Evolutionary conservation across 2,113 vertebrate genomes (phyloP).

Genomic region (Cyphomyrus discorhynchus): DNA sequence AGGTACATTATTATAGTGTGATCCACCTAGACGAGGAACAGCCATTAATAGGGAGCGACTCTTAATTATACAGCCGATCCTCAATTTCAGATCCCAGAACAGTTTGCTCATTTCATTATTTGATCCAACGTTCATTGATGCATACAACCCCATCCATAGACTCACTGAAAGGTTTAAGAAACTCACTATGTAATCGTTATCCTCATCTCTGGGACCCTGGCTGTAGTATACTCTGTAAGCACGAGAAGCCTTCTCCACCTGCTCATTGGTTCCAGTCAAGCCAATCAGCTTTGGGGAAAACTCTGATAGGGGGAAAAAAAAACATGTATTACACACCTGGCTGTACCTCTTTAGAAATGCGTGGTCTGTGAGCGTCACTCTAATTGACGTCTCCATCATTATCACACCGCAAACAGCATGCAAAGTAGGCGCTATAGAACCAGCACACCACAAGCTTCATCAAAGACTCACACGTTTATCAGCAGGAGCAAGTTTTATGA

Average conservation of each 20-base stretch:
- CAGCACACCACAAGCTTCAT: not conserved
- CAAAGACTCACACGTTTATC: not conserved
- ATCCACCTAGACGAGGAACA: conserved; percentile 70
- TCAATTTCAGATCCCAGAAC: not conserved
- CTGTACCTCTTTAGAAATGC: not conserved
- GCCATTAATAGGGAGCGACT: not conserved
- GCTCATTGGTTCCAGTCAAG: conserved; percentile 71
- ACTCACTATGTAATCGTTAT: conserved; percentile 96
- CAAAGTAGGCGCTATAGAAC: not conserved
- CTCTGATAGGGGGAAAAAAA: conserved; percentile 53
- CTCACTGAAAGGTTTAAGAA: not conserved
- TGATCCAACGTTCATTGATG: not conserved
- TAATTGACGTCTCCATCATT: not conserved
- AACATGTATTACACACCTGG: not conserved
- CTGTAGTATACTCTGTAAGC: conserved; percentile 91
- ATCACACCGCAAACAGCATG: not conserved
- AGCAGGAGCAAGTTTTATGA: not conserved
- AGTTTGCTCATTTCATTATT: not conserved
- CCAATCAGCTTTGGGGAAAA: conserved; percentile 91
- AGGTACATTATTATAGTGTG: conserved; percentile 99
- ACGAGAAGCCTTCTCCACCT: conserved; percentile 75
- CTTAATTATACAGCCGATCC: not conserved
- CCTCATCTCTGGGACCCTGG: conserved; percentile 90
- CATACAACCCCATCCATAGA: not conserved
- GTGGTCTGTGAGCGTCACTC: not conserved